Conservation (phyloP, 2,888 invertebrate genomes). For the Drosophila limbata region DNA sequence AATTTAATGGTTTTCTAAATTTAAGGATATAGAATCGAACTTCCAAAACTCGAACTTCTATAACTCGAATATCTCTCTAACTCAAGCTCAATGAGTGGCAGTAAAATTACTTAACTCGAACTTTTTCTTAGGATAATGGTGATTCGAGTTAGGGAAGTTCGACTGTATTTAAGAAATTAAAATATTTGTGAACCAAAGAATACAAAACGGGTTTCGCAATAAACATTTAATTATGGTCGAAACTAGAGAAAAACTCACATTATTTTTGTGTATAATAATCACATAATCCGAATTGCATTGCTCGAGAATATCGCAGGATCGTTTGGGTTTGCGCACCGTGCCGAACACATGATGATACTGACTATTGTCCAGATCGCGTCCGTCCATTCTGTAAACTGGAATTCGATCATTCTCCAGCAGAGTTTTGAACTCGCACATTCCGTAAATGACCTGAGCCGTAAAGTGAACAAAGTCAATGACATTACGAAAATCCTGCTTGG, state of each 20-base stretch:
- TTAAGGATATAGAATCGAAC: too few species aligned
- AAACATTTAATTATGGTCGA: too few species aligned
- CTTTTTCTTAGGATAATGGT: too few species aligned
- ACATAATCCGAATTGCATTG: slow-evolving; percentile 90
- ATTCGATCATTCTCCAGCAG: slow-evolving; percentile 86
- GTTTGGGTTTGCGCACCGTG: slow-evolving; percentile 92
- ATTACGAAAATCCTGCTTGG: slow-evolving; percentile 88
- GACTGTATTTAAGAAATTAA: too few species aligned
- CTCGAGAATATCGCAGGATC: slow-evolving; percentile 88
- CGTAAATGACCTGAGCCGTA: slow-evolving; percentile 89
- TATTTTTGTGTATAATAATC: slow-evolving; percentile 92
- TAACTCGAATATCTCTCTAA: too few species aligned
- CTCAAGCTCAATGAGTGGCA: too few species aligned
- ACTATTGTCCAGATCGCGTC: slow-evolving; percentile 94
- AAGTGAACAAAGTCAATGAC: slow-evolving; percentile 88
- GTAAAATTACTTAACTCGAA: too few species aligned
- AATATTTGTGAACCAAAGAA: too few species aligned
- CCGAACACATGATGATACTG: slow-evolving; percentile 96
- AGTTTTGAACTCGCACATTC: slow-evolving; percentile 79
- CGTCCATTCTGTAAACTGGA: slow-evolving; percentile 91
- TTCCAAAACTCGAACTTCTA: too few species aligned
- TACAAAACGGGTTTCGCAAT: too few species aligned
- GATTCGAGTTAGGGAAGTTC: too few species aligned
- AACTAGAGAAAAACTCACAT: slow-evolving; percentile 87
- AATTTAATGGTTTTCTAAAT: too few species aligned